Conservation (phyloP, 2,888 invertebrate species). For the Netelia melanura region DNA sequence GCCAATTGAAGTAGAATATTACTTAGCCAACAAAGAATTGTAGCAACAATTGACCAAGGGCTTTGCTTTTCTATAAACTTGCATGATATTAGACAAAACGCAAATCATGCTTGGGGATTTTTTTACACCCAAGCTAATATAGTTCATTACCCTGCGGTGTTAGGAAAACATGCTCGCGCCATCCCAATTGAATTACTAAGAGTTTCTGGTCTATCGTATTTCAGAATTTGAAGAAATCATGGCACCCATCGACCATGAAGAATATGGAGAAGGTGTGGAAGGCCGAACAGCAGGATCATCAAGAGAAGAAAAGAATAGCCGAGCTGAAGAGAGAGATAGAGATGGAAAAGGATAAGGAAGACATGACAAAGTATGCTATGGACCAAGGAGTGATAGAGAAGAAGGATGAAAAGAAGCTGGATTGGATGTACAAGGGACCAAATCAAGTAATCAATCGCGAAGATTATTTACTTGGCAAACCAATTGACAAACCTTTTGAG, state of each 20-base stretch:
- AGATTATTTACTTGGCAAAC: slow-evolving; percentile 94
- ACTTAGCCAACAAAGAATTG: no score
- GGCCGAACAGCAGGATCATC: slow-evolving; percentile 90
- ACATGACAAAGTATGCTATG: slow-evolving; percentile 88
- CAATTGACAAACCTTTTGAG: slow-evolving; percentile 93
- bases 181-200: slow-evolving; percentile 76
- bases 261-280: slow-evolving; percentile 93
- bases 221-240: slow-evolving; percentile 92
- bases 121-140: no score
- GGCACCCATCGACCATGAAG: slow-evolving; percentile 92
- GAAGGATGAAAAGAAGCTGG: slow-evolving; percentile 88
- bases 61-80: no score
- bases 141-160: no score
- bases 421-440: slow-evolving; percentile 95
- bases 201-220: slow-evolving; percentile 24
- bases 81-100: no score
- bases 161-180: slow-evolving; percentile 9
- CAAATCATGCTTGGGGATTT: no score
- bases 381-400: slow-evolving; percentile 85
- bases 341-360: slow-evolving; percentile 88
- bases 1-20: no score
- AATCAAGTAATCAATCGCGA: slow-evolving; percentile 90
- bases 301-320: slow-evolving; percentile 89
- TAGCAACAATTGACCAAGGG: no score
- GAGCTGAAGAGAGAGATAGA: slow-evolving; percentile 90